Percentiles rank a stretch among this genome's conserved stretches.
Evolutionary conservation across 2,113 vertebrate species (phyloP).

Genomic region (Scophthalmus maximus): DNA sequence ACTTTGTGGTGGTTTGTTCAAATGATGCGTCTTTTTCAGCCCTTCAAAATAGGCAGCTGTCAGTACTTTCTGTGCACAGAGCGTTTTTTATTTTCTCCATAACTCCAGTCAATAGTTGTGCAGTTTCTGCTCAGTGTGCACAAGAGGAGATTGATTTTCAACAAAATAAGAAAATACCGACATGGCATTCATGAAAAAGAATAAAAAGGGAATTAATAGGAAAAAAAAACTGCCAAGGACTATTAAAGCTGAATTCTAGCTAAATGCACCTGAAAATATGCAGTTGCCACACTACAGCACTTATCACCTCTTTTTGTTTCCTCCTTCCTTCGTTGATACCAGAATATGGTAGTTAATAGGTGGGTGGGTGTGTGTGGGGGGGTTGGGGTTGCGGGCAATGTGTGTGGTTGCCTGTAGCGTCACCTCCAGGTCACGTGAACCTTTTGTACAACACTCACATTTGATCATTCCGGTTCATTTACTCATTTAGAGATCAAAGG

Average conservation of each 20-base stretch:
- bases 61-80: too few species aligned
- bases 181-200: neutral
- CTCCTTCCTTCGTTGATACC: neutral
- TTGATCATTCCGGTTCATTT: conserved; percentile 60
- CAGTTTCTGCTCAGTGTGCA: neutral
- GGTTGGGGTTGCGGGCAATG: neutral
- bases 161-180: conserved; percentile 2
- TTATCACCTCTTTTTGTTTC: too few species aligned
- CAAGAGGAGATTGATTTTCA: neutral
- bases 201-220: too few species aligned
- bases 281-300: too few species aligned
- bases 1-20: neutral
- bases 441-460: conserved; percentile 34
- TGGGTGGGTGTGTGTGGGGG: neutral
- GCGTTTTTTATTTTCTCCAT: too few species aligned
- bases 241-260: too few species aligned
- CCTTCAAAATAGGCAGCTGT: neutral
- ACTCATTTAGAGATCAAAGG: conserved; percentile 62
- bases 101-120: neutral
- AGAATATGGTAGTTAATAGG: neutral
- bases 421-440: conserved; percentile 29
- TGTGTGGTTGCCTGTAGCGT: neutral
- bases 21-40: neutral
- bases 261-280: too few species aligned
- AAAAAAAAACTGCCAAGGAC: too few species aligned